Evolutionary conservation across 2,888 invertebrate species (phyloP).

Genomic region (Tetragonula carbonaria): DNA sequence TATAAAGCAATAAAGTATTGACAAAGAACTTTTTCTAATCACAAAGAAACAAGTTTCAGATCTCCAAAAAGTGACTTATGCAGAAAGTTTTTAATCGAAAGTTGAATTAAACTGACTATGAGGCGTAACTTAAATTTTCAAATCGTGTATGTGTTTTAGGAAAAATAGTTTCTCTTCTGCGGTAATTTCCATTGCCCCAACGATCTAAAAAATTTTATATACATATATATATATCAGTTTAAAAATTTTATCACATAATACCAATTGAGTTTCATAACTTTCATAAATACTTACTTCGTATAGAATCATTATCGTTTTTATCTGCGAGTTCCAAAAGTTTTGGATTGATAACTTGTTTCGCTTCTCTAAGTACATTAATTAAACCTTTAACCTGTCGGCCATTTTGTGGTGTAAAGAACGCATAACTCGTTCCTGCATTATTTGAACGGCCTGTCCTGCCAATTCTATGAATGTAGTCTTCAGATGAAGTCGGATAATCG

Average conservation of each 20-base stretch:
- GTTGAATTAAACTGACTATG: slow-evolving; percentile 41
- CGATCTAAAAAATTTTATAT: slow-evolving; percentile 72
- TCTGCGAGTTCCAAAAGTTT: slow-evolving; percentile 92
- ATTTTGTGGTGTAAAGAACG: slow-evolving; percentile 96
- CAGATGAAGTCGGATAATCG: slow-evolving; percentile 97
- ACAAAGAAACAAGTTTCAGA: slow-evolving; percentile 58
- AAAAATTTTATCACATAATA: not conserved
- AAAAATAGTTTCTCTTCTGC: slow-evolving; percentile 78
- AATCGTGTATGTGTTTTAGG: slow-evolving; percentile 78
- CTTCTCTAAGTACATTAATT: slow-evolving; percentile 94
- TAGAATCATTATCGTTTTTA: slow-evolving; percentile 86
- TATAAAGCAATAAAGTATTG: slow-evolving; percentile 21
- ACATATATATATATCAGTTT: not conserved
- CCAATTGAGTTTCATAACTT: not conserved
- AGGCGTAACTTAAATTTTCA: slow-evolving; percentile 72
- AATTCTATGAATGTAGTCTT: slow-evolving; percentile 98
- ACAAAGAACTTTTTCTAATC: slow-evolving; percentile 63
- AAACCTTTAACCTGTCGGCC: slow-evolving; percentile 95
- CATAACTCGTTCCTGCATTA: slow-evolving; percentile 96
- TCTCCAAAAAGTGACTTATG: slow-evolving; percentile 61
- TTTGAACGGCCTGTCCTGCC: slow-evolving; percentile 96
- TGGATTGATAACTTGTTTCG: slow-evolving; percentile 93
- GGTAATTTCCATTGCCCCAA: slow-evolving; percentile 76
- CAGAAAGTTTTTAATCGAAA: slow-evolving; percentile 51
- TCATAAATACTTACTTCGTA: slow-evolving; percentile 82